Evolutionary conservation across 2,888 invertebrate genomes (phyloP).

Genomic region (Scrobipalpa costella): DNA sequence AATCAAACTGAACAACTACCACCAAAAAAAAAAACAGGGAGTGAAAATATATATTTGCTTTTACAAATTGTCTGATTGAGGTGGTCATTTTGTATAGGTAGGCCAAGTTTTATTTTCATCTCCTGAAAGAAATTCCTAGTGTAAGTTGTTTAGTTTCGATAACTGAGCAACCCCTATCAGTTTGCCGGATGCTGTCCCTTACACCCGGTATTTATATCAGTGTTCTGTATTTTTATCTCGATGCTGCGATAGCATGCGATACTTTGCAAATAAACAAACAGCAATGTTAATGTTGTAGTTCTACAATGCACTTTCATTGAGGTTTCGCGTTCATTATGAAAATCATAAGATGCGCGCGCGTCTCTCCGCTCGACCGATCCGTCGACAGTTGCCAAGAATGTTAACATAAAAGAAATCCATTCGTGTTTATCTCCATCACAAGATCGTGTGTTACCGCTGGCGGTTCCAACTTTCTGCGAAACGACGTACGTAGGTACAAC

Average conservation of each 20-base stretch:
- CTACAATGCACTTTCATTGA: slow-evolving; percentile 20
- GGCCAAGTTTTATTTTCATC: too few species aligned
- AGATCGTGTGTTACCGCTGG: background rate
- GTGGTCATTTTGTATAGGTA: too few species aligned
- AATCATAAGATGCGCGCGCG: slow-evolving; percentile 16
- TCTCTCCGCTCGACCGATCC: slow-evolving; percentile 19
- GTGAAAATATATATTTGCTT: too few species aligned
- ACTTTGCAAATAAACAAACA: slow-evolving; percentile 6
- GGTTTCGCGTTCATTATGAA: slow-evolving; percentile 20
- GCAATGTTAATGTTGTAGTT: background rate
- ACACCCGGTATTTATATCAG: background rate
- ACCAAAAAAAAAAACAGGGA: too few species aligned
- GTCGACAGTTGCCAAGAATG: slow-evolving; percentile 23
- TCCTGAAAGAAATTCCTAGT: too few species aligned
- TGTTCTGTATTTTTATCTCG: background rate
- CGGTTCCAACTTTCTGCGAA: slow-evolving; percentile 4
- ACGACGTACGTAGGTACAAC: too few species aligned
- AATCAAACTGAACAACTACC: too few species aligned
- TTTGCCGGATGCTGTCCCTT: too few species aligned
- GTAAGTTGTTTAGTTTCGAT: too few species aligned
- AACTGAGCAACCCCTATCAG: too few species aligned
- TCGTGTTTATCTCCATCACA: slow-evolving; percentile 12
- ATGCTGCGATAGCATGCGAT: background rate
- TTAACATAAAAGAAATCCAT: slow-evolving; percentile 15
- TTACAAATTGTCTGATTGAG: too few species aligned